Base-by-base conservation (phyloP, 2,888 invertebrate species). In the Coremacera marginata region DNA sequence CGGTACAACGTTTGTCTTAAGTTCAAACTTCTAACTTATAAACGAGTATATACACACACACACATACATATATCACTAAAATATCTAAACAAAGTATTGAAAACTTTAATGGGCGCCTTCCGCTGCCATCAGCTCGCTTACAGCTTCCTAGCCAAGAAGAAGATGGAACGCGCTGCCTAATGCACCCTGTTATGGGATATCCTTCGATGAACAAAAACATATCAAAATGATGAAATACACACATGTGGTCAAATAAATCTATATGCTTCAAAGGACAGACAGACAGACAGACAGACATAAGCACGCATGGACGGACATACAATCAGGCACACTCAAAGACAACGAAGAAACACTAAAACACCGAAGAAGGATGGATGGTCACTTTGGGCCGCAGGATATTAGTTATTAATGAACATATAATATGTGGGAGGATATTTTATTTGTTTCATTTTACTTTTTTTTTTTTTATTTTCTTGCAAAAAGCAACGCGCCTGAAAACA, bases 351-450 rank as follows among this genome's bases (percentile, higher is more conserved):
- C 55, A 55, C 19, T 44, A 3, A 44, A 44, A 44, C 11, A 11
- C 19, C 19, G 22, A 55, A 55, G 34, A 70, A 27, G 70, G 55
- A 57, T 49, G 67, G 25, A 44, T 57, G 70, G 55, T 57, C 60
- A 57, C 71, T 57, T 31, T 16, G 80, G 81, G 81, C 83, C 83
- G 81, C 83, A 79, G 84, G 85, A 84, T 83, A 84, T 84, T 84
- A 84, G 84, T 84, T 84, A 84, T 85, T 84, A 85, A 84, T 84
- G 84, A 84, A 84, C 81, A 82, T 77, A 79, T 81, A 82, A 82
- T 81, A 76, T 77, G 78, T 81, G 79, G 78, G 77, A 76, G 51
- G 74, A 63, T 51, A 68, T 71, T 65, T 52, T 44, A 51, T 65
- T 19, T 31, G 57, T 49, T 14, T 31, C 16, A 31, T 31, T 31